phyloP scores from a whole-genome alignment of 1,140 invertebrate genomes.

The Hyphantria cunea region DNA sequence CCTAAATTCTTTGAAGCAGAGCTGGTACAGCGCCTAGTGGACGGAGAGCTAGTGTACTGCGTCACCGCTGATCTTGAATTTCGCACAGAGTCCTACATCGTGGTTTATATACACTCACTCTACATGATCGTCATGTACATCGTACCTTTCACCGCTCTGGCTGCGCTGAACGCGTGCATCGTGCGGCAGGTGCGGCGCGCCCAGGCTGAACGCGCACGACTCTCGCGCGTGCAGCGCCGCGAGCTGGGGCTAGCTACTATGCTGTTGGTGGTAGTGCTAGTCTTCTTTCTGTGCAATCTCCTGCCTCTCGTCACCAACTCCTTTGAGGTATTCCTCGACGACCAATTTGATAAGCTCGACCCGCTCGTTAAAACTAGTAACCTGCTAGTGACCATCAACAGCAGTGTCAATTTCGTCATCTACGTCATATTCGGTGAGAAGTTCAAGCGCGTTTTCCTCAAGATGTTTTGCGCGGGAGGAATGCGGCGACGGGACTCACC shows the following conservation, averaged over 20 bases:
- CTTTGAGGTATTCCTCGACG: conserved; percentile 89
- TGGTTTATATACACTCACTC: conserved; percentile 95
- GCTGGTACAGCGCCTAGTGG: conserved; percentile 46
- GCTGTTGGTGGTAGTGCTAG: conserved; percentile 95
- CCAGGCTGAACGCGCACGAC: conserved; percentile 90
- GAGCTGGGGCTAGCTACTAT: conserved; percentile 96
- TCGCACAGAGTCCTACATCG: conserved; percentile 90
- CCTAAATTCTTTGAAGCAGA: conserved; percentile 88
- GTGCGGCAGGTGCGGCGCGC: conserved; percentile 92
- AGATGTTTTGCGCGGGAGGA: conserved; percentile 90
- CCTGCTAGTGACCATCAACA: conserved; percentile 97
- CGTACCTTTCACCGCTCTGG: conserved; percentile 92
- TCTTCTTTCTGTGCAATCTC: conserved; percentile 97
- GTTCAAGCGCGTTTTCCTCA: conserved; percentile 94
- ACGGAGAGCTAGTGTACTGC: conserved; percentile 85
- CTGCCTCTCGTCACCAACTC: conserved; percentile 95
- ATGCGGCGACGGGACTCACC: conserved; percentile 83
- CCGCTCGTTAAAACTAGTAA: conserved; percentile 94
- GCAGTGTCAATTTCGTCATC: conserved; percentile 98
- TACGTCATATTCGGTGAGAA: conserved; percentile 99
- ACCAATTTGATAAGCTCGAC: conserved; percentile 84
- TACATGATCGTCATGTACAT: conserved; percentile 96
- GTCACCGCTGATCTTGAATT: conserved; percentile 85
- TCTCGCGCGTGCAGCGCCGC: conserved; percentile 90
- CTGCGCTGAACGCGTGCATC: conserved; percentile 94